Percentiles rank a stretch among this genome's conserved stretches.
Evolutionary conservation across 2,888 invertebrate species (phyloP).

Genomic region (Synanthedon tipuliformis): DNA sequence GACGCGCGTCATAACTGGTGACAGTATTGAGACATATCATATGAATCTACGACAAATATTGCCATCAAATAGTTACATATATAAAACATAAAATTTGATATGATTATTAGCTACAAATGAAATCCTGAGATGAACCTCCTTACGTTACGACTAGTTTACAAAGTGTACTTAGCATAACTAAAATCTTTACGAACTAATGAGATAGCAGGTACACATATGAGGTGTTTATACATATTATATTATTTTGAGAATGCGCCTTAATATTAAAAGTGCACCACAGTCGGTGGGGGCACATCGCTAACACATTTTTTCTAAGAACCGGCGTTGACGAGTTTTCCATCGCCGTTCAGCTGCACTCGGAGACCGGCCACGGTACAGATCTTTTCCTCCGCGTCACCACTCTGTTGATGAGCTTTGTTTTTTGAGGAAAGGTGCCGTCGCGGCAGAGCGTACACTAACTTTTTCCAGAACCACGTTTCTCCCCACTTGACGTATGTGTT

Average conservation of each 20-base stretch:
- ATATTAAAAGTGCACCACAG: neutral
- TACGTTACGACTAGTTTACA: neutral
- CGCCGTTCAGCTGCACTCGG: neutral
- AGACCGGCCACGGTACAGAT: neutral
- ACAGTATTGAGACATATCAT: too few species aligned
- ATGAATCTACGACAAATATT: too few species aligned
- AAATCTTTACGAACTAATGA: neutral
- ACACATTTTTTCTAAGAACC: neutral
- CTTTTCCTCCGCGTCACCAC: neutral
- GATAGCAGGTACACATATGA: neutral
- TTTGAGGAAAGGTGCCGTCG: neutral
- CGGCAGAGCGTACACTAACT: conserved; percentile 80
- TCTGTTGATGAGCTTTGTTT: neutral
- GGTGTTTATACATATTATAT: too few species aligned
- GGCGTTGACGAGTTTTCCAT: neutral
- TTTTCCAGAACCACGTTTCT: conserved; percentile 86
- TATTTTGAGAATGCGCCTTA: too few species aligned
- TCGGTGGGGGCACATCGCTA: neutral
- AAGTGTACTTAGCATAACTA: neutral
- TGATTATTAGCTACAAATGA: too few species aligned
- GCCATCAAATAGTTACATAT: too few species aligned
- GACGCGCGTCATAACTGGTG: too few species aligned
- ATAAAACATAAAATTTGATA: too few species aligned
- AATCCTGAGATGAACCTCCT: too few species aligned
- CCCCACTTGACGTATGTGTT: conserved; percentile 87